Evolutionary conservation across 2,797 vertebrate genomes (phyloP).

Genomic region (Melanitta fusca): DNA sequence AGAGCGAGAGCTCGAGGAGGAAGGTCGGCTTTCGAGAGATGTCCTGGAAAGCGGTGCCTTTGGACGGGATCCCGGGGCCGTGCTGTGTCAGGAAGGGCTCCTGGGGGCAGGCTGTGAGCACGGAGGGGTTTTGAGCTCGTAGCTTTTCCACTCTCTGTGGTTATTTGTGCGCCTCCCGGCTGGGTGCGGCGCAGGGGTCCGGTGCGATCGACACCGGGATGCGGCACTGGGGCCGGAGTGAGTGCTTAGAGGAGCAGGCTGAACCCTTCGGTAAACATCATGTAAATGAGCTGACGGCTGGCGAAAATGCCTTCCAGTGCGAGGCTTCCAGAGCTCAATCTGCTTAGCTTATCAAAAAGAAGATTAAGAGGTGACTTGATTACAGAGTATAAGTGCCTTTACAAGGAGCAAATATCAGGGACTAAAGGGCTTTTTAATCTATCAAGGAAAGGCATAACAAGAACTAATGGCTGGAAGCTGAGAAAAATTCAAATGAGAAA

Average conservation of each 20-base stretch:
- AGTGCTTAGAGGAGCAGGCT: background rate
- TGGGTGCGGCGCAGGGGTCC: background rate
- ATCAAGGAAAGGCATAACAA: slow-evolving; percentile 70
- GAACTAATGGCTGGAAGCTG: slow-evolving; percentile 73
- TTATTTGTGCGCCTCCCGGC: background rate
- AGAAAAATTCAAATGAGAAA: slow-evolving; percentile 72
- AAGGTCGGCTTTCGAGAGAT: background rate
- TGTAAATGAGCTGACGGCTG: slow-evolving; percentile 58
- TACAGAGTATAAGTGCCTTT: slow-evolving; percentile 73
- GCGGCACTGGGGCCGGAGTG: background rate
- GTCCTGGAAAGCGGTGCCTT: background rate
- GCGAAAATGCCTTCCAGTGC: slow-evolving; percentile 69
- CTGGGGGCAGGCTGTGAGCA: background rate
- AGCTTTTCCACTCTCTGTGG: background rate
- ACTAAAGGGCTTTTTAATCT: slow-evolving; percentile 75
- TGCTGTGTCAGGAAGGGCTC: background rate
- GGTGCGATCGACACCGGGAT: accelerated
- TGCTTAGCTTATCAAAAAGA: slow-evolving; percentile 76
- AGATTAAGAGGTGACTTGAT: slow-evolving; percentile 77
- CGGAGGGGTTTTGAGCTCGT: background rate
- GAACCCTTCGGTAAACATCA: slow-evolving; percentile 53
- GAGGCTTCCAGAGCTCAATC: slow-evolving; percentile 67
- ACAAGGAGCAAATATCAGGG: slow-evolving; percentile 71
- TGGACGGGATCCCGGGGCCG: background rate
- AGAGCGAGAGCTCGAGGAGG: background rate